Base-by-base conservation (phyloP, 1,140 invertebrate genomes). In the Papilio helenus region DNA sequence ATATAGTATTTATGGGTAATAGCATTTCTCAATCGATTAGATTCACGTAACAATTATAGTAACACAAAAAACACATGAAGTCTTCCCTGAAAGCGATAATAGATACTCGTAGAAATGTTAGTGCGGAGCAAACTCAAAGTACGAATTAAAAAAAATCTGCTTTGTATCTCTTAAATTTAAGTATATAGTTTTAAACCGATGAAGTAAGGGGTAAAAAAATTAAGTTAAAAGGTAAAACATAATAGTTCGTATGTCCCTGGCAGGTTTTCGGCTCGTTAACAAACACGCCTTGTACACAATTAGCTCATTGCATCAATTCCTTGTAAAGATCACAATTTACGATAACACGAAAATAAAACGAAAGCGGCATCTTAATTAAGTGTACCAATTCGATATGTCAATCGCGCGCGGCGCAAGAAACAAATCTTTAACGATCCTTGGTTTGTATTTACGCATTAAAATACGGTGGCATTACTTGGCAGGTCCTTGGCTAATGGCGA, bases 401-500 rank as follows among this genome's bases (percentile, higher is more conserved):
- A 74, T 83, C 82, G 79, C 79, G 77, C 61, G 61, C 39, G 73
- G 44, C 20, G 65, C 72, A 80, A 80, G 71, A 78, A 78, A 49
- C 68, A 72, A 78, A 81, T 81, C 72, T 18, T 61, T 76, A 91
- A 91, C 87, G 89, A 91, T 79, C 80, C 89, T 58, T 87, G 44
- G 78, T 74, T 74, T 83, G 83, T 88, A 86, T 91, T 91, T 89
- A 84, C 86, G 84, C 82, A 82, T 87, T 87, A 87, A 88, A 85
- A 87, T 84, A 79, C 80, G 80, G 74, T 73, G 77, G 73, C 83
- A 84, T 86, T 87, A 87, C 83, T 87, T 80, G 79, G 84, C 76
- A 85, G n/a, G 51, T 7, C 80, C 46, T 61, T 76, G 51, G 65
- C 51, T 89, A 89, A 90, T 88, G 85, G 77, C 74, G 74, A 74